Evolutionary conservation across 2,797 vertebrate species (phyloP), one percentile per base, ranked within the genome.

Genomic region (Decapterus maruadsi): DNA sequence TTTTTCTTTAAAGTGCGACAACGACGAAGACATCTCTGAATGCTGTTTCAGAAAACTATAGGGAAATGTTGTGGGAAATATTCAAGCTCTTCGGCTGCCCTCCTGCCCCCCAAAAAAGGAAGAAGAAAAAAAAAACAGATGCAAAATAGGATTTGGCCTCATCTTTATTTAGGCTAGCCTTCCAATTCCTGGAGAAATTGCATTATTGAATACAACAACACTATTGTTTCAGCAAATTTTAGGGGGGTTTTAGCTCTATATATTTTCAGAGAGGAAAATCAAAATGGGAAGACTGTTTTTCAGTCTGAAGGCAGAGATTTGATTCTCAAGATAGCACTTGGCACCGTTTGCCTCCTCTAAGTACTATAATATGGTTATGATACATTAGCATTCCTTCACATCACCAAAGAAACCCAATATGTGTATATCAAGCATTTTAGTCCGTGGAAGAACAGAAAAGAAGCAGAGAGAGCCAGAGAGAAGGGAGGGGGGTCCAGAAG

Each of bases 371-470:
- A 90, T 90, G 85, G 87, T 90, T 90, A 87, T 88, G 89, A 93
- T 91, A 89, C 90, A 93, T 93, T 91, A 86, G 82, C 91, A 91
- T 94, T 92, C 91, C 87, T 86, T 80, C 85, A 84, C 83, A 80
- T 87, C 83, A 80, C 76, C 72, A 87, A 85, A 90, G 91, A 93
- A 93, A 94, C 84, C 75, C 84, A 92, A 93, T 93, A 90, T 88
- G 87, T 78, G 87, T 72, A 72, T 87, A 91, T 89, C 82, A 82
- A 81, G 73, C 70, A 62, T 86, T 87, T 84, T 60, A 79, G 75
- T 81, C 76, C 57, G 77, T 9, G 22, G 42, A 60, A 50, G 57
- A 70, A 58, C 57, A 77, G 59, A 76, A 59, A 60, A 71, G 55
- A 70, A 59, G 72, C 29, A 62, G 67, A 75, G 57, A 42, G 58